phyloP scores from a whole-genome alignment of 2,797 vertebrate genomes.

The Distichodus sexfasciatus region DNA sequence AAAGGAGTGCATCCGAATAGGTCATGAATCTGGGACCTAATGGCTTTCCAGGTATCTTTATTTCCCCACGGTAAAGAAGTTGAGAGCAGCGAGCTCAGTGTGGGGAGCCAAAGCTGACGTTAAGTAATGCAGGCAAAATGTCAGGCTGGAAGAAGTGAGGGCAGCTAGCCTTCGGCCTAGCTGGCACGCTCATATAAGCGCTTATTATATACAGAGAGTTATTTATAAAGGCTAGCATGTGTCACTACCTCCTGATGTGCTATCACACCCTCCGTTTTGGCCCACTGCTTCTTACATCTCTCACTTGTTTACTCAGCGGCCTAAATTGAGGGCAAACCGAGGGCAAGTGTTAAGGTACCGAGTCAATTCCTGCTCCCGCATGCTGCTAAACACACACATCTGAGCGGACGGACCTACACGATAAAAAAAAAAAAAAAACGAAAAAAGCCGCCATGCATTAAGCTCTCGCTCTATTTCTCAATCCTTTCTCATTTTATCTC shows the following conservation, averaged over 20 bases:
- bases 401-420: slow-evolving; percentile 8
- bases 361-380: slow-evolving; percentile 58
- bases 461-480: neutral
- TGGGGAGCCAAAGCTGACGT: slow-evolving; percentile 20
- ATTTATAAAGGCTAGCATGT: slow-evolving; percentile 66
- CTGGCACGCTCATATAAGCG: slow-evolving; percentile 39
- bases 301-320: slow-evolving; percentile 61
- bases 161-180: slow-evolving; percentile 25
- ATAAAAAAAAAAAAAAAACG: neutral
- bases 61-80: neutral
- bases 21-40: no score
- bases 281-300: slow-evolving; percentile 54
- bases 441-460: neutral
- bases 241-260: slow-evolving; percentile 61
- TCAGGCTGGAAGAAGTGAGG: slow-evolving; percentile 41
- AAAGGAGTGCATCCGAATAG: no score
- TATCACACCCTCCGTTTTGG: slow-evolving; percentile 51
- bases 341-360: slow-evolving; percentile 68
- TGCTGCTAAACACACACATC: slow-evolving; percentile 40
- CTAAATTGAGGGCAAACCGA: slow-evolving; percentile 61
- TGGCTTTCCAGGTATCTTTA: no score
- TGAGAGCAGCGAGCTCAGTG: slow-evolving; percentile 1
- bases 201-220: slow-evolving; percentile 56
- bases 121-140: slow-evolving; percentile 45
- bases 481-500: neutral